Base-by-base conservation (phyloP, 2,113 vertebrate species). In the Callorhinus ursinus region DNA sequence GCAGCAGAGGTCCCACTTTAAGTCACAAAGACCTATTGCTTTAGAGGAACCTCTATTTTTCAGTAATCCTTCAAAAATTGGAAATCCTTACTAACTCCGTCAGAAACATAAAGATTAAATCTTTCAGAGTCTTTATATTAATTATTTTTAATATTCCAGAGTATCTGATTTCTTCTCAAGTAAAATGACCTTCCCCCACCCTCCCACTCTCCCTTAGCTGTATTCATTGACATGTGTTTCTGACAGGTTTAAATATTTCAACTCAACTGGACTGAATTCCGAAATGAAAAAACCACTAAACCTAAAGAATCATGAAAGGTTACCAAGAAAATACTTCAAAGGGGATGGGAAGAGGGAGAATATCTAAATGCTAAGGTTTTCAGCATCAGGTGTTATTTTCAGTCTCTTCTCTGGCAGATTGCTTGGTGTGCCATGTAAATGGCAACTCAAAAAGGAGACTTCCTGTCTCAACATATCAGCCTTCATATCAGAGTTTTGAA, bases 291-390 rank as follows among this genome's bases (percentile, higher is more conserved):
- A 71, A 92, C 24, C 19, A 69, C 5, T 39, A 90, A 97, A 80
- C 8, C 24, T 86, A 39, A 31, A 53, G 18, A 97, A 90, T 77
- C 65, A 97, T 71, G 76, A 94, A 95, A 94, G 76, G 13, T 97
- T 82, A 96, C 77, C 11, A 93, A 53, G 6, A 63, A 88, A 87
- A 97, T 61, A 46, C 49, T 85, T 92, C 46, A 55, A 39, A 90
- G 26, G 33, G 72, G 4, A n/a, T 22, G 72, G 24, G 14, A 88
- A 24, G 22, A 65, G 21, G 24, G 5, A 42, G 51, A 67, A 76
- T 88, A 88, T 76, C 33, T 84, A 71, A 71, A 31, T 69, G n/a
- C 16, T 72, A 46, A 72, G 53, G n/a, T 71, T 71, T 93, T 85
- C 67, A 87, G 55, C 88, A 90, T 33, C 26, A 59, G 69, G 51